A percentile compares a stretch with the other conserved stretches of the same genome.
Evolutionary conservation across 2,113 vertebrate species (phyloP).

Genomic region (Leiothrix lutea): DNA sequence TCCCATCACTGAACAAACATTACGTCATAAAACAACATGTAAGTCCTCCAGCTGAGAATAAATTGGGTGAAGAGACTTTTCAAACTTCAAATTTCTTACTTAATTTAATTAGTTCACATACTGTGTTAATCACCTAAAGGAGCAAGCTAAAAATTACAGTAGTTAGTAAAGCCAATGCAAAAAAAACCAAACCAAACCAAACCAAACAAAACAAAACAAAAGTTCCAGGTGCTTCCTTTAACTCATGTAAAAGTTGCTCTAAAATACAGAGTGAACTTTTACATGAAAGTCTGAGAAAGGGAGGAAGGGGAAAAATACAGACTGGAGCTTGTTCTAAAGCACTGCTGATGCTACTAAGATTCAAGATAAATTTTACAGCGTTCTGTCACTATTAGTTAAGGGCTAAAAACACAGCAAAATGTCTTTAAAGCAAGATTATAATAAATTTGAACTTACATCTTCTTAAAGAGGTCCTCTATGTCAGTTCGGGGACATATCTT

Average conservation of each 20-base stretch:
- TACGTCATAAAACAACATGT: slow-evolving; percentile 71
- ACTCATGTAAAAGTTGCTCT: slow-evolving; percentile 60
- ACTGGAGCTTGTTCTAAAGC: not conserved
- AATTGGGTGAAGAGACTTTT: slow-evolving; percentile 50
- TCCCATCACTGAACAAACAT: not conserved
- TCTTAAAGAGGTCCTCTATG: slow-evolving; percentile 96
- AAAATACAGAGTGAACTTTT: slow-evolving; percentile 59
- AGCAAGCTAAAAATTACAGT: slow-evolving; percentile 84
- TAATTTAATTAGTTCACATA: slow-evolving; percentile 80
- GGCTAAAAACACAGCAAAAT: slow-evolving; percentile 32
- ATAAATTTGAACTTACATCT: slow-evolving; percentile 84
- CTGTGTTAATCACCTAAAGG: slow-evolving; percentile 78
- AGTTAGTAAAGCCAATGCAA: slow-evolving; percentile 89
- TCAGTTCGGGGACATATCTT: slow-evolving; percentile 99
- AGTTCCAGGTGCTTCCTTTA: slow-evolving; percentile 62
- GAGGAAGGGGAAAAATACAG: slow-evolving; percentile 2
- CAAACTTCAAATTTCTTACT: slow-evolving; percentile 48
- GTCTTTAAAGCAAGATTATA: not conserved
- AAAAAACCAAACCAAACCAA: no score
- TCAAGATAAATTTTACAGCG: not conserved
- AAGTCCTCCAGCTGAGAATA: slow-evolving; percentile 73
- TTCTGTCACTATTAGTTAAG: not conserved
- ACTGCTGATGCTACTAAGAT: not conserved
- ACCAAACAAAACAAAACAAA: not conserved
- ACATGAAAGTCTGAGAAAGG: slow-evolving; percentile 19